Conservation (phyloP, 1,140 invertebrate genomes). For the Drosophila simulans region DNA sequence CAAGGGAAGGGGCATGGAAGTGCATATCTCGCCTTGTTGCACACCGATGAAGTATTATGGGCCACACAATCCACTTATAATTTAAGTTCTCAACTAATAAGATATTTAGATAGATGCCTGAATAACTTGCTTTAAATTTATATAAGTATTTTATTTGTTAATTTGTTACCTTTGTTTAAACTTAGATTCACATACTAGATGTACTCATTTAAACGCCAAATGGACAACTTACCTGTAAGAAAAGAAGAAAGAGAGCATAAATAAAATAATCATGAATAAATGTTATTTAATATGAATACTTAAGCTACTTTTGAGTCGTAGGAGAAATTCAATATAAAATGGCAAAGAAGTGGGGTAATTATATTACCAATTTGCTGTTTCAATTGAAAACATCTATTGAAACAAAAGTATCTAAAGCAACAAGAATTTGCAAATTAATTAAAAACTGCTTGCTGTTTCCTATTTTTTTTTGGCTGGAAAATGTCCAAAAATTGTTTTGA, state of each 20-base stretch:
- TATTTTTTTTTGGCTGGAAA: neutral
- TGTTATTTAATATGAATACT: neutral
- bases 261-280: neutral
- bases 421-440: constrained; percentile 46
- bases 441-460: constrained; percentile 48
- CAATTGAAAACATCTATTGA: neutral
- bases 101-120: neutral
- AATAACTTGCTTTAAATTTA: neutral
- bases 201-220: neutral
- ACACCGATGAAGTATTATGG: too few species aligned
- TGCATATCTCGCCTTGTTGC: neutral
- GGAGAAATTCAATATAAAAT: too few species aligned
- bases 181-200: too few species aligned
- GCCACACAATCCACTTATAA: neutral
- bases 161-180: too few species aligned
- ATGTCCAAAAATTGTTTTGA: constrained; percentile 57
- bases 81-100: too few species aligned
- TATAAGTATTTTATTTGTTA: too few species aligned
- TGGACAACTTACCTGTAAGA: constrained; percentile 63
- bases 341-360: too few species aligned
- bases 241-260: neutral
- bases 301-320: too few species aligned
- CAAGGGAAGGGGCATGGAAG: neutral
- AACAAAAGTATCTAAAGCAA: neutral
- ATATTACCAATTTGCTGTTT: too few species aligned